phyloP scores from a whole-genome alignment of 2,113 vertebrate species.

The Cygnus atratus region DNA sequence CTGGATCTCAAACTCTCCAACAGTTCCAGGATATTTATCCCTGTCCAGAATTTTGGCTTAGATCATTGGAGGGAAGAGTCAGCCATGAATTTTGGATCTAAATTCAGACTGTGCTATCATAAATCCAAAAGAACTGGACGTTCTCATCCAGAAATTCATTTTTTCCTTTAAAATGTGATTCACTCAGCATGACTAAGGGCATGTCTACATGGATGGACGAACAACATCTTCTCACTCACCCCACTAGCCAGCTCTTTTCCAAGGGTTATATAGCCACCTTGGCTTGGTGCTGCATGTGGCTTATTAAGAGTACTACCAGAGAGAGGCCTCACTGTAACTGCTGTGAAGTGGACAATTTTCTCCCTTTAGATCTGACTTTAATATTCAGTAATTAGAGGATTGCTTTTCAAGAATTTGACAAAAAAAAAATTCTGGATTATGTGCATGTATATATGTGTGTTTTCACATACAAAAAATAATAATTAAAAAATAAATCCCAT shows the following conservation, averaged over 20 bases:
- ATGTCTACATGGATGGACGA: slow-evolving; percentile 41
- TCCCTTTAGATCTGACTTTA: background rate
- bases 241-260: background rate
- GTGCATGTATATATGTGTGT: fast-evolving
- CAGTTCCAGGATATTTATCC: slow-evolving; percentile 52
- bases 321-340: background rate
- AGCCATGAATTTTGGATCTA: slow-evolving; percentile 53
- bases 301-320: background rate
- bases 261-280: background rate
- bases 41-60: slow-evolving; percentile 33
- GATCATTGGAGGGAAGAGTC: background rate
- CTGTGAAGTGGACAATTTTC: background rate
- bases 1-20: slow-evolving; percentile 25
- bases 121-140: slow-evolving; percentile 57
- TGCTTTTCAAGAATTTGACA: background rate
- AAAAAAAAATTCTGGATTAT: background rate
- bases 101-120: slow-evolving; percentile 38
- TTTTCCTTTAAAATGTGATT: slow-evolving; percentile 41
- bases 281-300: background rate
- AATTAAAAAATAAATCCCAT: background rate
- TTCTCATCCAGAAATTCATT: slow-evolving; percentile 38
- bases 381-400: background rate
- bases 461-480: background rate
- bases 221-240: background rate
- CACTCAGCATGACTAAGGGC: slow-evolving; percentile 52